These are phyloP conservation scores for Rhingia rostrata DNA, from an alignment of 2,888 invertebrate genomes.

Conservation along the genomic window DNA sequence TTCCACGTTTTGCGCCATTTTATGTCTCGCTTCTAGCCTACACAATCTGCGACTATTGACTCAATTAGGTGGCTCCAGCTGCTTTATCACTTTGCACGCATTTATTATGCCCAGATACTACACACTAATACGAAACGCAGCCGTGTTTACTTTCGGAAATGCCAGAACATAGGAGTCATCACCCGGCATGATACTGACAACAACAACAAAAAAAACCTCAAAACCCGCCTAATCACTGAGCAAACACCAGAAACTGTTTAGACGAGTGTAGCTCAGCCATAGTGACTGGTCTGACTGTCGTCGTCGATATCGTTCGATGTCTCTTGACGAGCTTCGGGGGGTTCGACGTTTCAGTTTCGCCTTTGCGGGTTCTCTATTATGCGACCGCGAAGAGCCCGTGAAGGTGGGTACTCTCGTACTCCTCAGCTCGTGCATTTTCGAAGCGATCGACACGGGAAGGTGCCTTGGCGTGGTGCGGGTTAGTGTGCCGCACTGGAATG, in stretches of 20 bases:
- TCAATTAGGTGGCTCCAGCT: not conserved
- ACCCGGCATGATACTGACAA: constrained; percentile 18
- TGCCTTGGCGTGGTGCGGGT: constrained; percentile 29
- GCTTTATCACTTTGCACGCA: constrained; percentile 13
- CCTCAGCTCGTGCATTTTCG: not conserved
- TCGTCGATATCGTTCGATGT: not conserved
- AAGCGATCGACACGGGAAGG: constrained; percentile 12
- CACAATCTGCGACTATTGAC: not conserved
- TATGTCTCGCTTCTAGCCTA: not conserved
- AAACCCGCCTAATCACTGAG: constrained; percentile 23
- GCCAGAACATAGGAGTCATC: constrained; percentile 53
- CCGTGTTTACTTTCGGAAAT: constrained; percentile 44
- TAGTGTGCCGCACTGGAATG: constrained; percentile 60
- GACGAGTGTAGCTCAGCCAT: constrained; percentile 9
- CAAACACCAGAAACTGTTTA: constrained; percentile 28
- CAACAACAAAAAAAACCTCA: constrained; percentile 8
- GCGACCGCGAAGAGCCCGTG: not conserved
- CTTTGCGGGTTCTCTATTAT: constrained; percentile 11
- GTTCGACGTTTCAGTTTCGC: not conserved
- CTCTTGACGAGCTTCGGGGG: constrained; percentile 7
- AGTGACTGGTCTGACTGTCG: constrained; percentile 1
- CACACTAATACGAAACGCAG: not conserved
- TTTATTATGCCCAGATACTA: constrained; percentile 28
- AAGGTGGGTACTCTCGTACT: not conserved
- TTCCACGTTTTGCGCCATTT: constrained; percentile 1